Evolutionary conservation across 2,113 vertebrate species (phyloP).

Genomic region (Microtus montanus): DNA sequence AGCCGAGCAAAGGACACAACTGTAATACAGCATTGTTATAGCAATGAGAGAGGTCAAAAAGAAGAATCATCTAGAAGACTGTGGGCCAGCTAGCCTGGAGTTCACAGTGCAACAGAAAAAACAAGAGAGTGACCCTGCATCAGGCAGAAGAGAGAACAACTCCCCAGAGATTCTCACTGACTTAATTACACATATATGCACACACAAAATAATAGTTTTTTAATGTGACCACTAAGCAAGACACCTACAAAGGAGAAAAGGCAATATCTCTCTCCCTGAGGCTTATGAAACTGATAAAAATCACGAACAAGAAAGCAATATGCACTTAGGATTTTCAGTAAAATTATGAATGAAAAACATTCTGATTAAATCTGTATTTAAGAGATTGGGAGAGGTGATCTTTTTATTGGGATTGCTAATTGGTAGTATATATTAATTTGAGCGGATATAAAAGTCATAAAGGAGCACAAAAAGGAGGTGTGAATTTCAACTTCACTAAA

Average conservation of each 20-base stretch:
- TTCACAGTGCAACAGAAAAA: not conserved
- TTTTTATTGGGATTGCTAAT: not conserved
- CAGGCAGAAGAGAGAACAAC: not conserved
- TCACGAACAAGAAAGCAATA: not conserved
- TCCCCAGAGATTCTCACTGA: not conserved
- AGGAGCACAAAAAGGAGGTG: not conserved
- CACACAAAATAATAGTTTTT: not conserved
- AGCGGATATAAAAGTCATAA: not conserved
- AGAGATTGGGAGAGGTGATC: not conserved
- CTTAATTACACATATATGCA: not conserved
- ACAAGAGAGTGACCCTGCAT: not conserved
- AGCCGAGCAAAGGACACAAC: not conserved
- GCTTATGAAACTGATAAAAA: not conserved
- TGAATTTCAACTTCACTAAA: constrained; percentile 5
- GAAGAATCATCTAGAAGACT: not conserved
- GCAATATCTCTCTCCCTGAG: not conserved
- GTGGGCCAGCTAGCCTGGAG: too few species aligned
- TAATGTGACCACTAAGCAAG: not conserved
- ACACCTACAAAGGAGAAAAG: not conserved
- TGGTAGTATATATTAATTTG: not conserved
- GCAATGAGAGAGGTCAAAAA: too few species aligned
- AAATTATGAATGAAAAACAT: not conserved
- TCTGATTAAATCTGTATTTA: not conserved
- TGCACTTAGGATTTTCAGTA: not conserved
- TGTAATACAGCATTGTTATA: too few species aligned